Conservation (phyloP, 2,113 vertebrate species). For the Crotalus viridis region DNA sequence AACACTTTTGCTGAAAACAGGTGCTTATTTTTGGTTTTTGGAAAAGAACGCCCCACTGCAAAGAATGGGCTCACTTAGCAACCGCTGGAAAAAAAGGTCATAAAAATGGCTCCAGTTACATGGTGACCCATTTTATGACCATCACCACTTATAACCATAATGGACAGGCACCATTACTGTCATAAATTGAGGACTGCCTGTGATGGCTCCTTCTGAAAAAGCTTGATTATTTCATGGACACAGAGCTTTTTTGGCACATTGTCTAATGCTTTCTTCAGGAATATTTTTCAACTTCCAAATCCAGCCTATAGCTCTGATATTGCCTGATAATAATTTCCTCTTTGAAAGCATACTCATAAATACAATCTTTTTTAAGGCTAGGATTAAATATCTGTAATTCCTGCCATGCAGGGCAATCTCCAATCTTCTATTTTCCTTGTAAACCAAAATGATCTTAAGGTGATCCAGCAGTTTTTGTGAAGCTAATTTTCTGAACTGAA, state of each 20-base stretch:
- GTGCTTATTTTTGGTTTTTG: background rate
- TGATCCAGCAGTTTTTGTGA: background rate
- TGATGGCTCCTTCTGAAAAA: background rate
- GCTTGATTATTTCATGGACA: background rate
- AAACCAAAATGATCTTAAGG: background rate
- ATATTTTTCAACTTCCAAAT: background rate
- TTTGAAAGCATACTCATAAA: background rate
- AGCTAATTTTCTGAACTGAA: background rate
- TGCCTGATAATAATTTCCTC: background rate
- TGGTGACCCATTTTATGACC: background rate
- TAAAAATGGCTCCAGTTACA: background rate
- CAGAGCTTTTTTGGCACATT: background rate
- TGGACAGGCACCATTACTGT: background rate
- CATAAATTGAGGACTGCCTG: background rate
- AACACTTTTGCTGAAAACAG: background rate
- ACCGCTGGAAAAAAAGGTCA: background rate
- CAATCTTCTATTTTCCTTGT: background rate
- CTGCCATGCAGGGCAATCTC: background rate
- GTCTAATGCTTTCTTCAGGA: background rate
- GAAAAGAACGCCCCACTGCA: background rate
- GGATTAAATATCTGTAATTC: background rate
- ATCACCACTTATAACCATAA: background rate
- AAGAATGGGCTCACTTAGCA: background rate
- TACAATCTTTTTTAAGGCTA: background rate
- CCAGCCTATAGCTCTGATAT: background rate